phyloP scores from a whole-genome alignment of 2,797 vertebrate species.

The Nyctalus aviator region DNA sequence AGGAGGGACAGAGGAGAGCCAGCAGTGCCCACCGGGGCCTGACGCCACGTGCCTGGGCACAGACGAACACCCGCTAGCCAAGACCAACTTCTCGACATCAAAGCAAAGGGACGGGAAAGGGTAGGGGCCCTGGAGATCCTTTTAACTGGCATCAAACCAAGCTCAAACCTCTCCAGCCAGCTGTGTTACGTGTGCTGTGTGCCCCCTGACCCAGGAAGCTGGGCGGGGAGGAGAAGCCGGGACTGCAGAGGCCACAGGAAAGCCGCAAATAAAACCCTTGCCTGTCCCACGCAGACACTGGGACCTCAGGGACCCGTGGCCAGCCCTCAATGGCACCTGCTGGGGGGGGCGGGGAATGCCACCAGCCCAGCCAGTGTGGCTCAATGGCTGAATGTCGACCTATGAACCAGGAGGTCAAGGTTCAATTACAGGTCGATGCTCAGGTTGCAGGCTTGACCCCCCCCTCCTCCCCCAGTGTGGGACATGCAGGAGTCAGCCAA shows the following conservation, averaged over 20 bases:
- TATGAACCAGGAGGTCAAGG: too few relatives aligned
- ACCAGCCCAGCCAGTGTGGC: too few relatives aligned
- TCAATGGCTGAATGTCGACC: too few relatives aligned
- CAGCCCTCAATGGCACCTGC: not conserved
- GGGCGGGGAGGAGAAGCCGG: not conserved
- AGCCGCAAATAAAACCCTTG: not conserved
- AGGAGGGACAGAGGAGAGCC: not conserved
- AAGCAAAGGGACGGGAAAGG: not conserved
- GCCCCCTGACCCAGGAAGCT: not conserved
- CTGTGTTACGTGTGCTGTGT: not conserved
- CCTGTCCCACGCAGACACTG: not conserved
- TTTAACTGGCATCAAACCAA: conserved; percentile 37
- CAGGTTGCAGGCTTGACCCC: too few relatives aligned
- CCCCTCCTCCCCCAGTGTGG: too few relatives aligned
- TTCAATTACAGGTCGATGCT: too few relatives aligned
- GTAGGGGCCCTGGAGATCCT: not conserved
- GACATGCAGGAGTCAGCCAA: too few relatives aligned
- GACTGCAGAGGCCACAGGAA: not conserved
- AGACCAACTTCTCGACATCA: not conserved
- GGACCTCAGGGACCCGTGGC: not conserved
- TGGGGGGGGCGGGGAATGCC: not conserved
- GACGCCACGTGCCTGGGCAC: not conserved
- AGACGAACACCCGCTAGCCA: not conserved
- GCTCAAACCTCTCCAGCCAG: conserved; percentile 17
- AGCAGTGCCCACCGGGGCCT: not conserved